A percentile compares a stretch with the other conserved stretches of the same genome.
phyloP scores from a whole-genome alignment of 2,113 vertebrate genomes.

The Lipophrys pholis region DNA sequence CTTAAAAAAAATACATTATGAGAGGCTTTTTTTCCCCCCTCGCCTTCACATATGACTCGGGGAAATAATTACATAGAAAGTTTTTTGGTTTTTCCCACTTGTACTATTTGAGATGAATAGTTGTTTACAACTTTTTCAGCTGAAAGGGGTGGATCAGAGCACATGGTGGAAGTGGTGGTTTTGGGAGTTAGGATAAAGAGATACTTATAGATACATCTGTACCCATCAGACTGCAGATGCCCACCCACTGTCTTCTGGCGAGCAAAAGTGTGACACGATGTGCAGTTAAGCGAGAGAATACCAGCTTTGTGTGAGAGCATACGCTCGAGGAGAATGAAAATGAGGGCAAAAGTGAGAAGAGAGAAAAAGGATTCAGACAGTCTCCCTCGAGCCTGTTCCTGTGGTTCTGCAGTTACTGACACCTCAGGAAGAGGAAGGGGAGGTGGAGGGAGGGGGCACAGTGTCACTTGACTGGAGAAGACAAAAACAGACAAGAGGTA shows the following conservation, averaged over 20 bases:
- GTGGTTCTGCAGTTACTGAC: constrained; percentile 62
- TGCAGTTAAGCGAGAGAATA: constrained; percentile 57
- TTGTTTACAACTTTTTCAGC: constrained; percentile 50
- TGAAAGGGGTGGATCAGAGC: constrained; percentile 20
- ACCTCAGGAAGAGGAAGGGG: constrained; percentile 51
- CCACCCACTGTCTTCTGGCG: constrained; percentile 64
- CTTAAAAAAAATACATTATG: neutral
- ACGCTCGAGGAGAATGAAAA: constrained; percentile 59
- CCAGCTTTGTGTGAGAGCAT: constrained; percentile 63
- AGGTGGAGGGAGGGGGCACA: constrained; percentile 9
- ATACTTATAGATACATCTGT: constrained; percentile 54
- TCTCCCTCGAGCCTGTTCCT: constrained; percentile 71
- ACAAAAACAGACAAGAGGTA: constrained; percentile 39
- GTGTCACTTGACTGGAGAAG: constrained; percentile 67
- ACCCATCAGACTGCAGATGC: constrained; percentile 60
- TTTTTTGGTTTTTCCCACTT: neutral
- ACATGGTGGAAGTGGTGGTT: constrained; percentile 43
- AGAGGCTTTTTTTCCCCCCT: neutral
- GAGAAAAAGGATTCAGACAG: constrained; percentile 48
- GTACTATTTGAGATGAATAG: constrained; percentile 41
- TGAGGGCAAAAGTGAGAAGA: constrained; percentile 55
- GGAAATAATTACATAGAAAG: constrained; percentile 5
- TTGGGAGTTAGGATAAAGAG: constrained; percentile 46
- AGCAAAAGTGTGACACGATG: constrained; percentile 70
- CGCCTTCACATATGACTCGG: neutral